A percentile compares a stretch with the other conserved stretches of the same genome.
phyloP scores from a whole-genome alignment of 1,140 invertebrate genomes.

The Drosophila pseudoananassae region DNA sequence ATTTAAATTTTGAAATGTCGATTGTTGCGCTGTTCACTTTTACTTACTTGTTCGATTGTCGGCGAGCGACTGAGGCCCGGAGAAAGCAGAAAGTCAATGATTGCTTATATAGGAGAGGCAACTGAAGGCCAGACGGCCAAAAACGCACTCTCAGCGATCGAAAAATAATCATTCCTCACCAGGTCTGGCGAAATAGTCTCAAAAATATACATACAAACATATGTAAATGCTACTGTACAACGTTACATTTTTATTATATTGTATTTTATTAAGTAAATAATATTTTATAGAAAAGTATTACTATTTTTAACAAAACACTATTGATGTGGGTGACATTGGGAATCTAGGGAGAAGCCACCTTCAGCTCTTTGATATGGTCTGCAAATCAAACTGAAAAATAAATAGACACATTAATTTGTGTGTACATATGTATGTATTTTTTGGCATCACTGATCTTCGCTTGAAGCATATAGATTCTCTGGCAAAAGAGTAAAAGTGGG shows the following conservation, averaged over 20 bases:
- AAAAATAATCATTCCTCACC: conserved; percentile 25
- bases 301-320: too few species aligned
- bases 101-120: conserved; percentile 29
- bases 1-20: conserved; percentile 1
- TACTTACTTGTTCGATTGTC: conserved; percentile 51
- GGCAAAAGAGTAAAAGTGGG: not conserved
- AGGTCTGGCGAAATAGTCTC: not conserved
- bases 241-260: not conserved
- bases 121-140: conserved; percentile 6
- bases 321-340: too few species aligned
- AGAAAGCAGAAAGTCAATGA: conserved; percentile 43
- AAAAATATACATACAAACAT: too few species aligned
- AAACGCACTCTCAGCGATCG: conserved; percentile 41
- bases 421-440: too few species aligned
- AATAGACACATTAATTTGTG: too few species aligned
- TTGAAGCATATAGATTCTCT: not conserved
- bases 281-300: too few species aligned
- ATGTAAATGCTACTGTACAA: not conserved
- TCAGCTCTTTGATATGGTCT: too few species aligned
- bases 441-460: too few species aligned
- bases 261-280: not conserved
- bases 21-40: not conserved
- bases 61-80: conserved; percentile 54
- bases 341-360: too few species aligned
- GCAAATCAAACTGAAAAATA: too few species aligned